Conservation (phyloP, 2,113 vertebrate genomes). For the Camelus bactrianus region DNA sequence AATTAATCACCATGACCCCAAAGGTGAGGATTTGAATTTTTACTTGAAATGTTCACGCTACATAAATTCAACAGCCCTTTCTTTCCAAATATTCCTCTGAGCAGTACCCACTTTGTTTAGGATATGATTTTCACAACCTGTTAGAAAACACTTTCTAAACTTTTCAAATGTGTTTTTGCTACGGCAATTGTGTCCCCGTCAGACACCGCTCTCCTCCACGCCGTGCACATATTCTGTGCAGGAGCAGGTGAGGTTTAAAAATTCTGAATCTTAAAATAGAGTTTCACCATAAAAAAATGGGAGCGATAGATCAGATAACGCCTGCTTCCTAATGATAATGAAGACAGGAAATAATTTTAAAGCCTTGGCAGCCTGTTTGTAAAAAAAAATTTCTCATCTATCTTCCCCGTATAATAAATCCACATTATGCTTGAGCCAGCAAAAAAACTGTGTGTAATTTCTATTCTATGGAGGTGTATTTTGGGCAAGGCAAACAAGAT, state of each 20-base stretch:
- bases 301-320: slow-evolving; percentile 42
- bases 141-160: slow-evolving; percentile 11
- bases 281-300: slow-evolving; percentile 32
- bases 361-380: background rate
- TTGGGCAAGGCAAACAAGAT: slow-evolving; percentile 64
- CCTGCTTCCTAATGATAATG: slow-evolving; percentile 72
- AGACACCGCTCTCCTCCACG: background rate
- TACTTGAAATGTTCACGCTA: slow-evolving; percentile 44
- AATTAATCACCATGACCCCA: slow-evolving; percentile 65
- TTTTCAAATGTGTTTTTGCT: background rate
- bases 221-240: background rate
- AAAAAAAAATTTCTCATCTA: background rate
- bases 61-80: slow-evolving; percentile 65
- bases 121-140: background rate
- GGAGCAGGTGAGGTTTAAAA: slow-evolving; percentile 20
- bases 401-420: slow-evolving; percentile 68
- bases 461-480: background rate
- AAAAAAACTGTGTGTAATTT: background rate
- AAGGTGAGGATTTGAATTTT: slow-evolving; percentile 68
- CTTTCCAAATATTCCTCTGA: slow-evolving; percentile 38
- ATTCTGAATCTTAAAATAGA: slow-evolving; percentile 63
- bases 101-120: slow-evolving; percentile 30
- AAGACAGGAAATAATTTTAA: slow-evolving; percentile 77
- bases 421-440: slow-evolving; percentile 59
- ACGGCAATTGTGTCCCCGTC: background rate